Evolutionary conservation across 2,113 vertebrate species (phyloP).

Genomic region (Bujurquina vittata): DNA sequence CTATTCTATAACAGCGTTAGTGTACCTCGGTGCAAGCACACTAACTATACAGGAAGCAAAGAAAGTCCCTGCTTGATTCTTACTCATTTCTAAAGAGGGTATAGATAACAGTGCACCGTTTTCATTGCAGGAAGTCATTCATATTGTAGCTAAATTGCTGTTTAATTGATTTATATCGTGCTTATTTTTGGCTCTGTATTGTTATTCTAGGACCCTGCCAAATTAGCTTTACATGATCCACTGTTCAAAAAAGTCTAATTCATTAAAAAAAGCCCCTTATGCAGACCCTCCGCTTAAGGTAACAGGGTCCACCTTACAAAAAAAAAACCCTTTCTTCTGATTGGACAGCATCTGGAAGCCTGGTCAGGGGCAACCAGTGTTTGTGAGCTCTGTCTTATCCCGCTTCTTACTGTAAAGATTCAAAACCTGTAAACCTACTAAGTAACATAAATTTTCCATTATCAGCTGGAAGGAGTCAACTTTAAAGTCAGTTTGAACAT

Average conservation of each 20-base stretch:
- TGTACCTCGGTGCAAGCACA: constrained; percentile 1
- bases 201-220: not conserved
- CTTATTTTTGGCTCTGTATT: not conserved
- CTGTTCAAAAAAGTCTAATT: no score
- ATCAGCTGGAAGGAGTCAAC: no score
- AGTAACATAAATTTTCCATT: not conserved
- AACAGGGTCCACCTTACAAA: not conserved
- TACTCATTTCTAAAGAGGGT: not conserved
- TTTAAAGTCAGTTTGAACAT: not conserved
- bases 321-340: not conserved
- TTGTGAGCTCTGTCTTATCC: not conserved
- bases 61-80: constrained; percentile 44
- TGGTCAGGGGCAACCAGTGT: not conserved
- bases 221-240: no score
- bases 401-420: not conserved
- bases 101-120: not conserved
- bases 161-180: not conserved
- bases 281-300: not conserved
- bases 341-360: not conserved
- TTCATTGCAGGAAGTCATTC: not conserved
- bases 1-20: constrained; percentile 5
- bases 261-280: no score
- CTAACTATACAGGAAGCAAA: constrained; percentile 16
- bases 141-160: not conserved
- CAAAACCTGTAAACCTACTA: not conserved